Base-by-base conservation (phyloP, 2,113 vertebrate species). In the Psilopsiagon aymara region DNA sequence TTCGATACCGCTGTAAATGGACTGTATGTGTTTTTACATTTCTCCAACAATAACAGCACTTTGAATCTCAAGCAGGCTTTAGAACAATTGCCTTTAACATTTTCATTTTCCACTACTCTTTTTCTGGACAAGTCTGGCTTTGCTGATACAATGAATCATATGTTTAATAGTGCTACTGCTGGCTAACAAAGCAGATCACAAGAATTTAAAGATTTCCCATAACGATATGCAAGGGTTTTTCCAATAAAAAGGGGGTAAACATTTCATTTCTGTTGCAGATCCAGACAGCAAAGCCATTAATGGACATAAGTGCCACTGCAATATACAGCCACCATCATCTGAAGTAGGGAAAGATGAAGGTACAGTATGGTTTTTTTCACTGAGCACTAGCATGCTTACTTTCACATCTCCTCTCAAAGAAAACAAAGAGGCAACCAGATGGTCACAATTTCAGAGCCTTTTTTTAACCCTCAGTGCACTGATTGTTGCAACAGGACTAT, bases 261-360 rank as follows among this genome's bases (percentile, higher is more conserved):
- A 31, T 64, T 87, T n/a, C 1, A 86, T 84, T 92, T 92, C 49
- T 94, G 18, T 96, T 96, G 9, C 84, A 99, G 98, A 97, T 99
- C 20, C 97, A 97, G 88, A 94, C 96, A 46, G 98, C 97, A 67
- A 98, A 97, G 95, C 59, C 98, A 31, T 86, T 95, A 47, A 94
- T 98, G 77, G 97, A 98, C 91, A 97, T 79, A 6, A 64, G 31
- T 24, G 51, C 97, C 73, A 98, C 98, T 13, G 83, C 80, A 86
- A 92, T 62, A 28, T 97, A 97, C 10, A 2, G 29, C 51, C 98
- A 98, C 90, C 88, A 98, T 62, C 57, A 91, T n/a, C 73, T 97
- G 85, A 99, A 98, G 33, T 79, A 63, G 98, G 98, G 96, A 98
- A 97, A 69, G 98, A 59, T 23, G 98, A 98, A 98, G 98, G 98